A percentile compares a stretch with the other conserved stretches of the same genome.
phyloP scores from a whole-genome alignment of 2,888 invertebrate species.

The Apodemia zela region DNA sequence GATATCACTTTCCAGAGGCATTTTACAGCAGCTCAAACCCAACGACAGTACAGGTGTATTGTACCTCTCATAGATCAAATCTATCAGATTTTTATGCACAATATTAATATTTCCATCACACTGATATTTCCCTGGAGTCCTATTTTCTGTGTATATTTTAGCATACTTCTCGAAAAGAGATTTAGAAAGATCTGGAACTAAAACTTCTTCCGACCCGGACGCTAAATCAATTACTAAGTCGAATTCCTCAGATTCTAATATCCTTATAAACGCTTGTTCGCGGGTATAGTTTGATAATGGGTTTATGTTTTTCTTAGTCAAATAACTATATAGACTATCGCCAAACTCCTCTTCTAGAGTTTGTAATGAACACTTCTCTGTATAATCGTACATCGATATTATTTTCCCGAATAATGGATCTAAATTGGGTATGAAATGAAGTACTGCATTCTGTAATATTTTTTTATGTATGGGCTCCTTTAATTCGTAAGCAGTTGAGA shows the following conservation, averaged over 20 bases:
- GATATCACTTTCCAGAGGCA: slow-evolving; percentile 85
- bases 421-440: slow-evolving; percentile 88
- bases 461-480: slow-evolving; percentile 83
- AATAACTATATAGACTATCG: slow-evolving; percentile 77
- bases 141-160: slow-evolving; percentile 61
- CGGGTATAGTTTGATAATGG: slow-evolving; percentile 65
- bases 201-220: slow-evolving; percentile 85
- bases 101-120: slow-evolving; percentile 43
- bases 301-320: slow-evolving; percentile 62
- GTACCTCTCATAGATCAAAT: slow-evolving; percentile 82
- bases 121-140: slow-evolving; percentile 53
- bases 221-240: slow-evolving; percentile 87
- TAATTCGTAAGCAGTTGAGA: slow-evolving; percentile 85
- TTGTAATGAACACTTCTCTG: slow-evolving; percentile 53
- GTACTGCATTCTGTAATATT: slow-evolving; percentile 85
- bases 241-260: slow-evolving; percentile 84
- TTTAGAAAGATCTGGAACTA: slow-evolving; percentile 64
- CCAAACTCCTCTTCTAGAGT: slow-evolving; percentile 82
- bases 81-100: slow-evolving; percentile 74
- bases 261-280: slow-evolving; percentile 82
- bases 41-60: slow-evolving; percentile 84
- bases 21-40: slow-evolving; percentile 90
- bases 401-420: slow-evolving; percentile 57
- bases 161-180: slow-evolving; percentile 72
- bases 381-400: slow-evolving; percentile 47